Conservation (phyloP, 2,797 vertebrate genomes). For the Halcyon chelicuti region DNA sequence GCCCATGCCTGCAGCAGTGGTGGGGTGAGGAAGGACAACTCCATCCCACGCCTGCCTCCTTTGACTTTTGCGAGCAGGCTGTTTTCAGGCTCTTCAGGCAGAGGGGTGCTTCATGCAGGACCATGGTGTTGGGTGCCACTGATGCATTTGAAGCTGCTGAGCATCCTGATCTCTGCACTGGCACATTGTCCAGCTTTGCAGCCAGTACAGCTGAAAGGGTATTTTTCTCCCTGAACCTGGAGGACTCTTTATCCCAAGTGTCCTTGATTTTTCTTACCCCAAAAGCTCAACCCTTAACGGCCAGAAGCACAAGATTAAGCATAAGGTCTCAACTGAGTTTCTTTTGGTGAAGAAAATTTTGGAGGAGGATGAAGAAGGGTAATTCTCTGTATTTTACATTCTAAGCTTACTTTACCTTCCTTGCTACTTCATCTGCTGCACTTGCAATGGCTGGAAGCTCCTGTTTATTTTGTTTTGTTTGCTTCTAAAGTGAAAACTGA, state of each 20-base stretch:
- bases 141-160: not conserved
- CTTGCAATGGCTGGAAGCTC: not conserved
- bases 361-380: not conserved
- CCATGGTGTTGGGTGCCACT: not conserved
- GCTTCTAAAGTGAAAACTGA: not conserved
- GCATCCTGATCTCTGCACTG: not conserved
- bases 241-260: not conserved
- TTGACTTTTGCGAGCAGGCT: not conserved
- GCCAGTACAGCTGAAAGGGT: not conserved
- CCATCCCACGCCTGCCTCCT: fast-evolving
- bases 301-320: not conserved
- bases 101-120: not conserved
- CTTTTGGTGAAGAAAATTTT: not conserved
- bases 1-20: fast-evolving
- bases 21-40: not conserved
- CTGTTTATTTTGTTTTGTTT: not conserved
- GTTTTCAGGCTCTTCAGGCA: not conserved
- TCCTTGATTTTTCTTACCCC: not conserved
- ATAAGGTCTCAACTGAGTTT: not conserved
- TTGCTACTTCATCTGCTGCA: not conserved
- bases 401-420: not conserved
- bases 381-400: not conserved
- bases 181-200: not conserved
- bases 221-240: not conserved
- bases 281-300: not conserved